Percentiles rank a stretch among this genome's conserved stretches.
These are phyloP conservation scores for Dusona sp. DNA, from an alignment of 2,888 invertebrate genomes.

Conservation along the genomic window DNA sequence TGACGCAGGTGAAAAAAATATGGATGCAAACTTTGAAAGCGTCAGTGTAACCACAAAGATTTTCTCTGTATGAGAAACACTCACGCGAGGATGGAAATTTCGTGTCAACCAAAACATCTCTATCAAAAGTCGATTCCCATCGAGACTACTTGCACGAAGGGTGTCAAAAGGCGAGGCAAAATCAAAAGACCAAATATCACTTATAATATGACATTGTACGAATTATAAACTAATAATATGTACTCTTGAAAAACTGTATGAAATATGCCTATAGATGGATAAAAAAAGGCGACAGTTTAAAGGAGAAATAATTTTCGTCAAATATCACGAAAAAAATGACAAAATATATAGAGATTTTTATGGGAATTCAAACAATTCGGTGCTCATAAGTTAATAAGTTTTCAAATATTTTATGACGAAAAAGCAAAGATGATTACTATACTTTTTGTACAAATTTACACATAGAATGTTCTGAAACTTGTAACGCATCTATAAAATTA, in stretches of 20 bases:
- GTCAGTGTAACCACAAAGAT: not conserved
- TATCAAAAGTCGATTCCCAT: constrained; percentile 54
- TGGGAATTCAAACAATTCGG: not conserved
- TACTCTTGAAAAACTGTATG: not conserved
- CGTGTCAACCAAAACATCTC: constrained; percentile 39
- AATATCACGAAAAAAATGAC: not conserved
- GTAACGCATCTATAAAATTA: not conserved
- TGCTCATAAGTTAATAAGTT: not conserved
- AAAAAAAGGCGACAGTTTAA: not conserved
- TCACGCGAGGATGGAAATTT: constrained; percentile 47
- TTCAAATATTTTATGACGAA: not conserved
- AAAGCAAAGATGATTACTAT: not conserved
- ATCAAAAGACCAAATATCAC: not conserved
- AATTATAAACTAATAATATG: not conserved
- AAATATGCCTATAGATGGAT: too few relatives aligned
- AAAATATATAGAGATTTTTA: not conserved
- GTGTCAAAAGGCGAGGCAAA: constrained; percentile 10
- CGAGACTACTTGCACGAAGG: constrained; percentile 33
- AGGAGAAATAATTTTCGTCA: too few relatives aligned
- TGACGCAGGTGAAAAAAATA: not conserved
- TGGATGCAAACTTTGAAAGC: not conserved
- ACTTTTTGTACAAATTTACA: not conserved
- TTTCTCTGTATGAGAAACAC: not conserved
- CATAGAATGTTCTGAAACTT: not conserved
- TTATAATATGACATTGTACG: not conserved